A percentile compares a stretch with the other conserved stretches of the same genome.
phyloP scores from a whole-genome alignment of 2,888 invertebrate species.

The Ephialtes manifestator region DNA sequence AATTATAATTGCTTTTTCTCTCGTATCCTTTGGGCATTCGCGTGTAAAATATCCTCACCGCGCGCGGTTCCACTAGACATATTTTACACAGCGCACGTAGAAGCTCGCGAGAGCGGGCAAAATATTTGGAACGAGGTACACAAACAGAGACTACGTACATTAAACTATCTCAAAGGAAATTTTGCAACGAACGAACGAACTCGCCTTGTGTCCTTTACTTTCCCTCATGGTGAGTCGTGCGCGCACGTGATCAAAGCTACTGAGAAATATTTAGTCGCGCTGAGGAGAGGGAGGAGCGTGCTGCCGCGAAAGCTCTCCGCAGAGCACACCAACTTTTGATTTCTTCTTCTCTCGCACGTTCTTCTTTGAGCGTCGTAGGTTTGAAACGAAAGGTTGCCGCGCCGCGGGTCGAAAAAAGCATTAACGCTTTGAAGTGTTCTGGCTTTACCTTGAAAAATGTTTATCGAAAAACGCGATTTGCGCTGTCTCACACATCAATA shows the following conservation, averaged over 20 bases:
- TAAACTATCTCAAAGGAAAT: slow-evolving; percentile 66
- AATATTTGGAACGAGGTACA: slow-evolving; percentile 62
- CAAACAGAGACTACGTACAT: slow-evolving; percentile 67
- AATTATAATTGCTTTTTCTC: slow-evolving; percentile 63
- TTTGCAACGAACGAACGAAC: slow-evolving; percentile 39
- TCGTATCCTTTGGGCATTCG: slow-evolving; percentile 28
- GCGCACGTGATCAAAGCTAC: slow-evolving; percentile 61
- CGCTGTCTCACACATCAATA: not conserved
- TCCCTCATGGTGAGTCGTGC: not conserved
- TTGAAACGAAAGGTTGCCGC: not conserved
- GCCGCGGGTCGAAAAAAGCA: slow-evolving; percentile 24
- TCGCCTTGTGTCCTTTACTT: slow-evolving; percentile 17
- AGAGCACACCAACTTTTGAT: slow-evolving; percentile 59
- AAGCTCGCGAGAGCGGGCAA: slow-evolving; percentile 12
- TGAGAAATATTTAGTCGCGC: slow-evolving; percentile 64
- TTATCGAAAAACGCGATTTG: slow-evolving; percentile 24
- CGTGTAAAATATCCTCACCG: slow-evolving; percentile 39
- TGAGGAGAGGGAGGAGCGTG: slow-evolving; percentile 5
- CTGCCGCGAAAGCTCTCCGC: not conserved
- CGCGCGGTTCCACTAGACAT: not conserved
- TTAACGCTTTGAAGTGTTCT: slow-evolving; percentile 43
- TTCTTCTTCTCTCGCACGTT: slow-evolving; percentile 35
- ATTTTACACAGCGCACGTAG: slow-evolving; percentile 10
- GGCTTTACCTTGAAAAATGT: slow-evolving; percentile 8
- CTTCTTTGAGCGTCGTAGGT: slow-evolving; percentile 34